Base-by-base conservation (phyloP, 2,113 vertebrate genomes). In the Microtus montanus region DNA sequence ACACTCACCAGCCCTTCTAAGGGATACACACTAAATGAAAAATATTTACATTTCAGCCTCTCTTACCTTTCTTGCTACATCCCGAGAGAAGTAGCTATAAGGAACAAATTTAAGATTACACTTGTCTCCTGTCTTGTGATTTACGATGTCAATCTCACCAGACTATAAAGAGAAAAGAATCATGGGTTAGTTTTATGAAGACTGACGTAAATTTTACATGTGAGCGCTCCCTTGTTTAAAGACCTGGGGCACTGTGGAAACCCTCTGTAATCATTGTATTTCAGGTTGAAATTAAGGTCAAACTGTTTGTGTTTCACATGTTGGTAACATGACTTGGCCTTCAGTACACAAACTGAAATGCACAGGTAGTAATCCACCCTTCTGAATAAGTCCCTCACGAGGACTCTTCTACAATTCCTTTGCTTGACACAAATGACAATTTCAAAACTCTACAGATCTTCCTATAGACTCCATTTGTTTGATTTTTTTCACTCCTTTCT, bases 21-120 rank as follows among this genome's bases (percentile, higher is more conserved):
- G 35, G 28, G 10, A 71, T 35, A 88, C 1, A 78, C 24, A 35
- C 54, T 47, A 78, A 41, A 44, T 33, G 61, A 95, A 74, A 68
- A 70, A 87, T n/a, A 58, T 20, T 63, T 83, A 22, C 86, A 88
- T 75, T 92, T 61, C n/a, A 75, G 8, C 30, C 83, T 80, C n/a
- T 95, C 95, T 95, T 96, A 99, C 99, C 99, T 99, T 99, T 97
- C 99, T 98, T 0, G 99, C 99, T 90, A 99, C 98, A 0, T 99
- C 99, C 97, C 99, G 98, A 10, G 99, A 99, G 97, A 99, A 99
- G 98, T 99, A 99, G 97, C 99, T 99, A 96, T 99, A 99, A 71
- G 99, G 99, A 61, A 99, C 98, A 30, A 99, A 99, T 97, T 99
- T 99, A 82, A 99, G 99, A 97, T 99, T 99, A 97, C 99, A 99